Evolutionary conservation across 2,888 invertebrate genomes (phyloP), one percentile per base, ranked within the genome.

Genomic region (Odontocolon sp.): DNA sequence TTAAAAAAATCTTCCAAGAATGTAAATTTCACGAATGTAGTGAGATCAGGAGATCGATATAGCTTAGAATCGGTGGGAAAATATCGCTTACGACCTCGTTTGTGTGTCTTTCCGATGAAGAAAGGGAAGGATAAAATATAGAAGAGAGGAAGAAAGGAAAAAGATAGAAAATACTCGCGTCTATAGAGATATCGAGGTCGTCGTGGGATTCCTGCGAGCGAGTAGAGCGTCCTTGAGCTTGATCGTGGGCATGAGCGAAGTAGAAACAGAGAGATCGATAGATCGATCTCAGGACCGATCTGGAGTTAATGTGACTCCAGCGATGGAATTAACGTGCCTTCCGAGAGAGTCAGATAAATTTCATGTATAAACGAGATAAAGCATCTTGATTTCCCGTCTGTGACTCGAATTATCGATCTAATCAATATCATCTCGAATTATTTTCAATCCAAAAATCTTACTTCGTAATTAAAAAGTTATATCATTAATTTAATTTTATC

Each of bases 221-320:
- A 54, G 69, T 71, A 50, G 71, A 56, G 77, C 77, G 81, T 82
- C 86, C 86, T 86, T 86, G 86, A 86, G 85, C 86, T 84, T 86
- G 86, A 83, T 83, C 84, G 77, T 75, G 82, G 82, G 80, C 77
- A 78, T 42, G 56, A 47, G 67, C 31, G 50, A 40, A 40, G 56
- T 18, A 42, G 64, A 64, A 59, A 45, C 71, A 45, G 72, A 42
- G 45, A 57, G 77, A 77, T 77, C 77, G 77, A 77, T 77, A 63
- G 77, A 72, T 72, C 77, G 77, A 77, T 77, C 72, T 59, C 42
- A 40, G 33, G 61, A 61, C 67, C n/a, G n/a, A n/a, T 21, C 63
- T 57, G 57, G 64, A 50, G 77, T 57, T 77, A 69, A 77, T 77
- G 77, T 72, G 57, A 50, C 42, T 45, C 72, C 61, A 72, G 68